Conservation (phyloP, 2,797 vertebrate genomes). For the Spinibarbus caldwelli region DNA sequence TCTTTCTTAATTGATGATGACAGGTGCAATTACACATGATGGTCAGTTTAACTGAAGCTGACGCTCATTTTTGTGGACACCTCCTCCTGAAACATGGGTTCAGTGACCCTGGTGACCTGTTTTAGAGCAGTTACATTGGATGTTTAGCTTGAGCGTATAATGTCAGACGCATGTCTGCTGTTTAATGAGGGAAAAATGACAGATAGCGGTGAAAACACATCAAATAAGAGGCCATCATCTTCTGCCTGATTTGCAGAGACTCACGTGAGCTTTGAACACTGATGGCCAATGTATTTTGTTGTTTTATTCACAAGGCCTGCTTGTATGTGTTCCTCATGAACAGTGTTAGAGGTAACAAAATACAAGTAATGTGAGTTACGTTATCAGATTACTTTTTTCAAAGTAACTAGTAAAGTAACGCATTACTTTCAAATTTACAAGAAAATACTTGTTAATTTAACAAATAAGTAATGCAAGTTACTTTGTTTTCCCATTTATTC, state of each 20-base stretch:
- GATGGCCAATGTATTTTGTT: not conserved
- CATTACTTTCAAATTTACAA: not conserved
- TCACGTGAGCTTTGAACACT: not conserved
- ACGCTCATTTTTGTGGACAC: conserved; percentile 53
- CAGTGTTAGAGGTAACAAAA: not conserved
- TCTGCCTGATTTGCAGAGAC: not conserved
- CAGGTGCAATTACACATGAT: conserved; percentile 50
- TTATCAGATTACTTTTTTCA: not conserved
- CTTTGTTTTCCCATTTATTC: too few relatives aligned
- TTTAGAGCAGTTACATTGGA: conserved; percentile 38
- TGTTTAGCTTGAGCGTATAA: not conserved
- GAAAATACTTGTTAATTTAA: too few relatives aligned
- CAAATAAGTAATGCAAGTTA: too few relatives aligned
- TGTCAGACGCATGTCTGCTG: conserved; percentile 19
- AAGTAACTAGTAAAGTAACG: not conserved
- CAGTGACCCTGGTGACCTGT: conserved; percentile 45
- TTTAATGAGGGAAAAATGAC: conserved; percentile 14
- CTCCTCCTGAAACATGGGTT: conserved; percentile 49
- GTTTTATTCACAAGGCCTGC: not conserved
- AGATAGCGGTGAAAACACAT: not conserved
- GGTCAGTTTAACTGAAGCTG: conserved; percentile 54
- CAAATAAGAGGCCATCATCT: not conserved
- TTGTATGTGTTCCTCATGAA: not conserved
- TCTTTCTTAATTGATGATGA: conserved; percentile 57
- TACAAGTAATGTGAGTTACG: not conserved